Percentiles rank a stretch among this genome's conserved stretches.
phyloP scores from a whole-genome alignment of 2,113 vertebrate genomes.

The Telmatochromis brachygnathus region DNA sequence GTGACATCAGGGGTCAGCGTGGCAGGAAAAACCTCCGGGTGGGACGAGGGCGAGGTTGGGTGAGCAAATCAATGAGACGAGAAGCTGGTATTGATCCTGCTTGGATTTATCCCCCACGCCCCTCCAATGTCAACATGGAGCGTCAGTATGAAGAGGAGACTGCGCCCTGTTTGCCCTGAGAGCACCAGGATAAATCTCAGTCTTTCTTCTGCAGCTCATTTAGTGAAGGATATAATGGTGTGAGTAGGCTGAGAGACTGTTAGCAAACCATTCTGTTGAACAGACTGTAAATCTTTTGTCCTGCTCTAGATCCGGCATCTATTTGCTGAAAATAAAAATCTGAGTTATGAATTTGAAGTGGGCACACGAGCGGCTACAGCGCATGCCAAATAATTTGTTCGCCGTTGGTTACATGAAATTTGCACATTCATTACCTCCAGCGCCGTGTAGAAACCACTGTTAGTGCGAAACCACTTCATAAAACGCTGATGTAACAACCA shows the following conservation, averaged over 20 bases:
- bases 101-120: constrained; percentile 54
- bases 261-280: constrained; percentile 30
- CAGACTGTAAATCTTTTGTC: constrained; percentile 42
- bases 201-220: constrained; percentile 35
- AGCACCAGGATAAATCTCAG: constrained; percentile 55
- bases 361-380: background rate
- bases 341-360: constrained; percentile 26
- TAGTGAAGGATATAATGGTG: constrained; percentile 58
- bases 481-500: background rate
- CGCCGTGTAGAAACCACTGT: background rate
- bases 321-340: constrained; percentile 16
- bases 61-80: constrained; percentile 59
- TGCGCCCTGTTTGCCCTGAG: constrained; percentile 38
- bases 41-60: constrained; percentile 40
- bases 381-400: constrained; percentile 13
- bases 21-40: constrained; percentile 47
- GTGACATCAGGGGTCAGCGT: constrained; percentile 46
- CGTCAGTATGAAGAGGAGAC: constrained; percentile 43
- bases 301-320: constrained; percentile 24
- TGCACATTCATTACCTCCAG: background rate
- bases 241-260: constrained; percentile 45
- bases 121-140: constrained; percentile 59
- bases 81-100: constrained; percentile 63
- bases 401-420: background rate
- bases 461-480: background rate